Evolutionary conservation across 2,888 invertebrate species (phyloP), one percentile per base, ranked within the genome.

Genomic region (Harmothoe impar): DNA sequence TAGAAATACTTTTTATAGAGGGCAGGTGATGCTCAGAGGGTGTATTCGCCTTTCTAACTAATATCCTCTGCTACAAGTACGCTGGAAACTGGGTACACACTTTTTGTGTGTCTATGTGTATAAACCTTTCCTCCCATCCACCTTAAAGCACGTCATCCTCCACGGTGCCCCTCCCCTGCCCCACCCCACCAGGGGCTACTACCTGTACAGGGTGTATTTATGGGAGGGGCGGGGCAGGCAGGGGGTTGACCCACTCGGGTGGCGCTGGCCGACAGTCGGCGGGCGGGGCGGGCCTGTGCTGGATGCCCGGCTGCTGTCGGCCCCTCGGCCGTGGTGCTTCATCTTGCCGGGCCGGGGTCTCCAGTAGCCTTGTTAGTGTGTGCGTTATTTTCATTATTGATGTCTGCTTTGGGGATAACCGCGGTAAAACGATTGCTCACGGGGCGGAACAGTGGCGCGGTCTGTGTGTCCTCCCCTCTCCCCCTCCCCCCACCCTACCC

Each of bases 301-400:
- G 17, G 81, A 81, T 81, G 81, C 81, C 81, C 81, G 81, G 33
- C 81, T 12, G 20, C 81, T 81, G 81, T 81, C 81, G 81, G 81
- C 43, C 35, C 35, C 81, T 1, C 35, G 54, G 29, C 54, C 54
- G 25, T 15, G 56, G 54, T 33, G 54, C 54, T 86, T 33, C 54
- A 86, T 86, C 86, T 54, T 54, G 12, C 54, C 17, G 0, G 23
- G 54, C 86, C 86, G 0, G 29, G 29, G 54, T 10, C 86, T 23
- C 25, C 25, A 86, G 54, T 86, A 54, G 86, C 86, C 86, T 86
- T 54, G 86, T 86, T 86, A 86, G 86, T 86, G 31, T 0, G 84
- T 12, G 29, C 54, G 31, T 54, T 52, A 52, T 29, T 31, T 54
- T 56, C 31, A 86, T 86, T 86, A 86, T 86, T 86, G 56, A 86